Conservation (phyloP, 2,797 vertebrate genomes). For the Glyptemys insculpta region DNA sequence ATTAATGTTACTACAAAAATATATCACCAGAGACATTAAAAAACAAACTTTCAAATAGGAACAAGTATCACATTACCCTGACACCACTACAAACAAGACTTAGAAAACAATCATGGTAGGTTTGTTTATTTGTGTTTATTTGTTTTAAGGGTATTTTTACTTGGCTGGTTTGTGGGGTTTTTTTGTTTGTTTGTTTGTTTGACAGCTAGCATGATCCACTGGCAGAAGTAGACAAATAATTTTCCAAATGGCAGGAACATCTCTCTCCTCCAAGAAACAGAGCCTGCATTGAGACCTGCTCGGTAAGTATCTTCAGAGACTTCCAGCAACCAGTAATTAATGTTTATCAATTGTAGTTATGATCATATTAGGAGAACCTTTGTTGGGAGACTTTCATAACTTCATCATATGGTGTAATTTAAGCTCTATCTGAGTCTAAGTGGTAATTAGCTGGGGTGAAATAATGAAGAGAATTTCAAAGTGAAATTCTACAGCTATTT, state of each 20-base stretch:
- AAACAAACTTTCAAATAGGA: not conserved
- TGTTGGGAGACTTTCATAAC: not conserved
- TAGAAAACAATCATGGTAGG: not conserved
- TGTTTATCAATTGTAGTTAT: not conserved
- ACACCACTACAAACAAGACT: not conserved
- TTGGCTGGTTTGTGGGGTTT: not conserved
- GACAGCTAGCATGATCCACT: not conserved
- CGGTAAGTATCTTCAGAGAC: not conserved
- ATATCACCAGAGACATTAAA: not conserved
- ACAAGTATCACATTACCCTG: not conserved
- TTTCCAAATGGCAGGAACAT: not conserved
- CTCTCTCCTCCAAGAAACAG: not conserved
- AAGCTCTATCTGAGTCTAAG: not conserved
- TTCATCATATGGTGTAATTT: not conserved
- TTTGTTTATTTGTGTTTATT: not conserved
- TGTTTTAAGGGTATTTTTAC: no score
- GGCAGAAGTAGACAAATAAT: not conserved
- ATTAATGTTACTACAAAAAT: not conserved
- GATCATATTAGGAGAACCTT: not conserved
- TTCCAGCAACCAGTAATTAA: not conserved
- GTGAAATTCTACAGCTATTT: slow-evolving; percentile 13
- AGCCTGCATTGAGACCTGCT: not conserved
- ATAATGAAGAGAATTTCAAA: not conserved
- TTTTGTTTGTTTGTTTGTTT: not conserved
- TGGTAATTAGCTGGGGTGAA: slow-evolving; percentile 21